These are phyloP conservation scores for Neolamprologus caudopunctatus DNA, from an alignment of 2,113 vertebrate species.

Conservation along the genomic window DNA sequence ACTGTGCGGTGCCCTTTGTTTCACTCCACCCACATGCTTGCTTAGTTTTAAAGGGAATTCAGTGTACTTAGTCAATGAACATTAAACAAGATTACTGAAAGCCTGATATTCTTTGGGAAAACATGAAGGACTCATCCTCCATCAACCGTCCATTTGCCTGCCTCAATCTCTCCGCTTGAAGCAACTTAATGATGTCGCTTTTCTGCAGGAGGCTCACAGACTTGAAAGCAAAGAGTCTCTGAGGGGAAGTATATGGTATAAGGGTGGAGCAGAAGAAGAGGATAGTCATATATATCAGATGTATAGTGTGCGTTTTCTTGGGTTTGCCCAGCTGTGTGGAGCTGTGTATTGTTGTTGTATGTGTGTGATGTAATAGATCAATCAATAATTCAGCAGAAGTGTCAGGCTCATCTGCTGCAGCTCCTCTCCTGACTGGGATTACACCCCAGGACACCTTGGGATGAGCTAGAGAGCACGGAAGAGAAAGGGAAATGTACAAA, in stretches of 20 bases:
- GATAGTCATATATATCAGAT: background rate
- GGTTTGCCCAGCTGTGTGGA: background rate
- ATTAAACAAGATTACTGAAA: background rate
- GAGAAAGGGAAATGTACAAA: background rate
- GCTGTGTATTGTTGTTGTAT: background rate
- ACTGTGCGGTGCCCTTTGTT: background rate
- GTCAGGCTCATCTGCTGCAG: slow-evolving; percentile 25
- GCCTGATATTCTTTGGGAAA: background rate
- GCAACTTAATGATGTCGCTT: slow-evolving; percentile 37
- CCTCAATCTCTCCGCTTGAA: slow-evolving; percentile 15
- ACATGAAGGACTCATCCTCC: background rate
- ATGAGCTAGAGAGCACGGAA: background rate
- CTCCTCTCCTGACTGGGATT: slow-evolving; percentile 35
- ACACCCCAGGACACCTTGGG: slow-evolving; percentile 43
- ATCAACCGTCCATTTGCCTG: background rate
- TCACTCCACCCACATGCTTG: background rate
- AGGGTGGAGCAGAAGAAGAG: background rate
- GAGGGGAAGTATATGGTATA: background rate
- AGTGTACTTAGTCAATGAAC: background rate
- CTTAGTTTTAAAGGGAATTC: background rate
- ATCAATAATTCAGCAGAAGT: slow-evolving; percentile 65
- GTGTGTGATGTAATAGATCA: slow-evolving; percentile 43
- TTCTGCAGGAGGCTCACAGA: slow-evolving; percentile 15
- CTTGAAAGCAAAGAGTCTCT: slow-evolving; percentile 28
- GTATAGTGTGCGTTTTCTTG: background rate